Base-by-base conservation (phyloP, 1,140 invertebrate genomes). In the Microplitis demolitor region DNA sequence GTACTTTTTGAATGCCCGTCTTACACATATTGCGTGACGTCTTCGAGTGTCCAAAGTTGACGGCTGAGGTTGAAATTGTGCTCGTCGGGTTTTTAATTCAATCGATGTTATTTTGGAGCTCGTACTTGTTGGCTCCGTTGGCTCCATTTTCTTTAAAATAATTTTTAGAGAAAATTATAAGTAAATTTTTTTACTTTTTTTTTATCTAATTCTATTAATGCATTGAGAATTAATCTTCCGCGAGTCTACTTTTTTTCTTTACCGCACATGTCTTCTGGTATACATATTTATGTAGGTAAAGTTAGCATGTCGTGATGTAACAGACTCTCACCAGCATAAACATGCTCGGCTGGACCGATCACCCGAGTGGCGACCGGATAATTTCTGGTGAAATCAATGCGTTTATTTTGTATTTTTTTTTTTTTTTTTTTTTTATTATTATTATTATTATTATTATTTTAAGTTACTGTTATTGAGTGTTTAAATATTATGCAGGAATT, bases 1-100 rank as follows among this genome's bases (percentile, higher is more conserved):
- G 83, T 97, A 97, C 80, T 91, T 92, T 84, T 97, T 97, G 85
- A 91, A 93, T 0, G 95, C 94, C 16, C 93, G 88, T 61, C 94
- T 87, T 1, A 96, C 94, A 77, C 92, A 94, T 1, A 96, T 93
- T 0, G 94, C 94, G 71, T 95, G 93, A 77, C 93, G 91, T 79
- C 90, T 90, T 77, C 92, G 89, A 3, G 90, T 89, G 78, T 92
- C 91, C 61, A 94, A 79, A 3, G 93, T 93, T 5, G 92, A 94
- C 71, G 91, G 89, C 88, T 94, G 93, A 16, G 91, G 73, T 60
- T 84, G 82, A 60, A 87, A 85, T 74, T 86, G 85, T 14, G 85
- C 79, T 62, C 85, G 79, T 68, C 86, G 79, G 4, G 83, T 85
- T 74, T 85, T 85, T 68, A 87, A 58, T 73, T 87, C 86, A 71